A percentile compares a stretch with the other conserved stretches of the same genome.
Evolutionary conservation across 2,888 invertebrate species (phyloP).

Genomic region (Bombylius discolor): DNA sequence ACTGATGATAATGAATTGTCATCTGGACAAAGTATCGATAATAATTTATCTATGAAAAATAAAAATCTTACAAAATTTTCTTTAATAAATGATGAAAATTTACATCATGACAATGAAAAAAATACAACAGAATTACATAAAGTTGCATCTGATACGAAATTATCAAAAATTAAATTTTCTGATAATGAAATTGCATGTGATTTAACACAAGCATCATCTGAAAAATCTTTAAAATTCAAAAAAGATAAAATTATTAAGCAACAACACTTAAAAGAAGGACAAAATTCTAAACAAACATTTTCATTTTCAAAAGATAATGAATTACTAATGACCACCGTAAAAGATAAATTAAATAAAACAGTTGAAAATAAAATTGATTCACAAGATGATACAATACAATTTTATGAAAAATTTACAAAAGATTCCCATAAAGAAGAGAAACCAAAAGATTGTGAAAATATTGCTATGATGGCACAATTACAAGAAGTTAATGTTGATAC

Average conservation of each 20-base stretch:
- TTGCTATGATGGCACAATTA: too few relatives aligned
- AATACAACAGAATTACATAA: background rate
- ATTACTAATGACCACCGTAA: background rate
- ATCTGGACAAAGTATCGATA: background rate
- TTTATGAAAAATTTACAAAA: too few relatives aligned
- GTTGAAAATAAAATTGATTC: background rate
- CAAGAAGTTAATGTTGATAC: too few relatives aligned
- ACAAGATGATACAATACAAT: background rate
- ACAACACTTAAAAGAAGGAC: background rate
- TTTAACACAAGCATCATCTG: background rate
- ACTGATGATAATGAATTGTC: background rate
- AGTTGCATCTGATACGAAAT: slow-evolving; percentile 1
- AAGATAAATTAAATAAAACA: background rate
- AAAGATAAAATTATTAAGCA: background rate
- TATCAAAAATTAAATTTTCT: background rate
- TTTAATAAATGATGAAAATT: too few relatives aligned
- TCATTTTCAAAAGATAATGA: background rate
- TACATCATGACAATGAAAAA: background rate
- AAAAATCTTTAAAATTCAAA: background rate
- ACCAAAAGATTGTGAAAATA: too few relatives aligned
- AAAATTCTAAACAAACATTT: background rate
- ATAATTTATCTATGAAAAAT: background rate
- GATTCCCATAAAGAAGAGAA: too few relatives aligned
- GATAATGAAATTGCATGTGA: background rate
- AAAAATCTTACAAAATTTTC: background rate